Base-by-base conservation (phyloP, 2,113 vertebrate species). In the Leptocoma aspasia region DNA sequence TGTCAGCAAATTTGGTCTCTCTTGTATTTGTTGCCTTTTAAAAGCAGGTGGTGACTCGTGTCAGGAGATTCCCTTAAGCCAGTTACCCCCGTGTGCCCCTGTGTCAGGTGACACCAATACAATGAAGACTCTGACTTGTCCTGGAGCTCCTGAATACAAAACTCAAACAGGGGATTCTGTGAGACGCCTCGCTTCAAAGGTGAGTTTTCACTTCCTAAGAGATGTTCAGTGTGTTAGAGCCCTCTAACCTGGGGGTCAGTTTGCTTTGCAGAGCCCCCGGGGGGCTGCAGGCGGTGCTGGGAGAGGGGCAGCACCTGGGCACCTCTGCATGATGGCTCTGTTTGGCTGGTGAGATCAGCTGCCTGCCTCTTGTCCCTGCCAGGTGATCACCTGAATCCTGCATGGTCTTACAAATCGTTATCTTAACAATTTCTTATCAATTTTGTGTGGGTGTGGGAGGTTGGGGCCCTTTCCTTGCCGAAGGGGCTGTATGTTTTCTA, bases 151-250 rank as follows among this genome's bases (percentile, higher is more conserved):
- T 4, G 99, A 99, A 79, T 92, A 96, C 94, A 99, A 97, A 78
- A 98, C 94, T 24, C 96, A 95, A 1, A 84, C 96, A 60, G 98
- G 98, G 49, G 98, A 99, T 83, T 97, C 99, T 5, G 98, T 99
- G 86, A 99, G 98, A 92, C 98, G 97, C 33, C 98, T 99, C 12
- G 99, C 99, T 35, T 97, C 99, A 13, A 99, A 99, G 99, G 99
- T 99, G 98, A 93, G 42, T 28, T 42, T 59, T 7, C 83, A 15
- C 22, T 41, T 37, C 7, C 14, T 42, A 1, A 6, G 4, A 12
- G 35, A 5, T 37, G 28, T 20, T 47, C 41, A 16, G 7, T 24
- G 16, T 23, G 18, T n/a, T 35, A 15, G 70, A 50, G 15, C 27
- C 11, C 7, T 27, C 30, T 19, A 6, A 1, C 6, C 4, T 22